Evolutionary conservation across 2,888 invertebrate genomes (phyloP), one percentile per base, ranked within the genome.

Genomic region (Lithodes maja): DNA sequence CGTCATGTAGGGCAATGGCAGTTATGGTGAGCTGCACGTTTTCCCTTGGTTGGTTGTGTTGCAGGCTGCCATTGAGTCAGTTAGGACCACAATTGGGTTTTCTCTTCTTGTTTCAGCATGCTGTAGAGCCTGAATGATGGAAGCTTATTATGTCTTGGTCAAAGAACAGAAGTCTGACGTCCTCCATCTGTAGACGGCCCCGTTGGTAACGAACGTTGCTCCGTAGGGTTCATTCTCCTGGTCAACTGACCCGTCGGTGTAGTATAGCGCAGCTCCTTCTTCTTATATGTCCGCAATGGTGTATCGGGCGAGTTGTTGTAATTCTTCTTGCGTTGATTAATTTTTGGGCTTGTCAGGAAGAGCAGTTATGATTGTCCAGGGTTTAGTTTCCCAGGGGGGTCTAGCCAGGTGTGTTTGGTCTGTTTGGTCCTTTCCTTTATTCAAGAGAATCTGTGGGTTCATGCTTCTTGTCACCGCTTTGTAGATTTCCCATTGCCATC

Each of bases 171-270:
- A 52, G 78, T 78, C 52, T 2, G 81, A 17, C 1, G 50, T 53
- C 15, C 5, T 17, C 61, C 54, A 53, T 3, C 54, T 5, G 7
- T 12, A 55, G n/a, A 15, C 54, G 9, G 61, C n/a, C 54, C 61
- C 61, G 1, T 1, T 3, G n/a, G 81, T 12, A 17, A 81, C 55
- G 61, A 17, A 12, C 3, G 54, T 0, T 9, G 7, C 81, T 2
- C 61, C 61, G 5, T 1, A 5, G 3, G 9, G 33, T 50, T 1
- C 74, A 17, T 17, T n/a, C 0, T 74, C 74, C 17, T 12, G 74
- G 1, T 74, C n/a, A 7, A 74, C 74, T 5, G 74, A 74, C 3
- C 74, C 74, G 74, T 74, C 74, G 9, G 78, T 78, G 78, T 49
- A 78, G 78, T 78, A 78, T 33, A 52, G 0, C 3, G 78, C 9